These are phyloP conservation scores for Phenacoccus solenopsis DNA, from an alignment of 1,140 invertebrate genomes.

Conservation along the genomic window DNA sequence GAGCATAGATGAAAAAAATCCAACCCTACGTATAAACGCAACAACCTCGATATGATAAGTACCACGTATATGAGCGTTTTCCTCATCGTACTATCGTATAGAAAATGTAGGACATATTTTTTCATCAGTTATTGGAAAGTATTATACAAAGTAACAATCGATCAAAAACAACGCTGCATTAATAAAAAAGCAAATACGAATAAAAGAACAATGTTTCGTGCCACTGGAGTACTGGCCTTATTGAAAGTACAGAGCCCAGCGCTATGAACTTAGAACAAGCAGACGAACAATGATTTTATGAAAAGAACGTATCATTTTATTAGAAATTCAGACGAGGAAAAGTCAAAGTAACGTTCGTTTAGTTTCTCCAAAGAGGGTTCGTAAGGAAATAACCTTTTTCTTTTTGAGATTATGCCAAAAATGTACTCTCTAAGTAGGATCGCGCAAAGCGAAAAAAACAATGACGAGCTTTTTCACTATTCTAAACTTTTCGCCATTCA, in stretches of 20 bases:
- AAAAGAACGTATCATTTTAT: slow-evolving; percentile 3
- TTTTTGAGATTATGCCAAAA: slow-evolving; percentile 3
- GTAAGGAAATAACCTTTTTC: slow-evolving; percentile 1
- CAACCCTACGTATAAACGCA: neutral
- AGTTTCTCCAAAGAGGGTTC: neutral
- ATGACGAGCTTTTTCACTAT: neutral
- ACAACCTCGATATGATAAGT: neutral
- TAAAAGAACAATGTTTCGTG: neutral
- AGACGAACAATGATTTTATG: neutral
- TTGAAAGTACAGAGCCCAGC: neutral
- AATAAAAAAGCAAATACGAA: slow-evolving; percentile 3
- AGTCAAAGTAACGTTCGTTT: neutral
- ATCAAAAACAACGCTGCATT: neutral
- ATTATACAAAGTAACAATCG: neutral
- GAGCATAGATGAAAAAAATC: neutral
- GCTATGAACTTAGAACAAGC: neutral
- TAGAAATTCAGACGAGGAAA: neutral
- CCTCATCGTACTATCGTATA: neutral
- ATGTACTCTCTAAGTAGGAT: neutral
- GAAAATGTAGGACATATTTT: neutral
- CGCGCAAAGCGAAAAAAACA: neutral
- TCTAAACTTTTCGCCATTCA: neutral
- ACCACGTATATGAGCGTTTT: too few relatives aligned
- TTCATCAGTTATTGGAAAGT: neutral
- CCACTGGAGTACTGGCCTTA: neutral